Evolutionary conservation across 2,113 vertebrate species (phyloP), one percentile per base, ranked within the genome.

Genomic region (Grantiella picta): DNA sequence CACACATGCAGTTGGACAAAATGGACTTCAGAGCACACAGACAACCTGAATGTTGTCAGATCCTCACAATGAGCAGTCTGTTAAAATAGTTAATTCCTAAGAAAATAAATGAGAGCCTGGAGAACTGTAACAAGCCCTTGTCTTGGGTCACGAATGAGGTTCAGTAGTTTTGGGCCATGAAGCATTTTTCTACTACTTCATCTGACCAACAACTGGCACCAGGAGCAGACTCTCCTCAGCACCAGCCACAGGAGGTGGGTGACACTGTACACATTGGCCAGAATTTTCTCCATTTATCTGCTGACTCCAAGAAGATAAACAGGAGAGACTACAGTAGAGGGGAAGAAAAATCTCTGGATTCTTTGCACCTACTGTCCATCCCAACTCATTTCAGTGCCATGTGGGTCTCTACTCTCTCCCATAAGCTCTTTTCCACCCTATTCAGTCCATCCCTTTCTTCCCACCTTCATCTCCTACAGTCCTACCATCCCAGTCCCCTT

Each of bases 291-390:
- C 24, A 18, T 17, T 77, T 38, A n/a, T n/a, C 42, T 89, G 45
- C 31, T 59, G 33, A 44, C n/a, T 45, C 33, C 21, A 60, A 28
- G 31, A 80, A 36, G 3, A 52, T 11, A 85, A 63, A 49, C 18
- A n/a, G 2, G 2, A 19, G 49, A 60, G 15, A 69, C 36, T 38
- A n/a, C 3, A 66, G 9, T 0, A 19, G 2, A 2, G 5, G 2
- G 2, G 3, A 69, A 42, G 23, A 70, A 52, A 92, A 45, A 54
- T 15, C 38, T 57, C 31, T 45, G 63, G 5, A 31, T 72, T 36
- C 61, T 79, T 82, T 36, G 68, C 6, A 85, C 20, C 11, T 70
- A 3, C 28, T 22, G 27, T 11, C 22, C 33, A 81, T 21, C 15
- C 12, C 40, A 80, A 53, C 11, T 14, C 10, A 64, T 3, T 23